These are phyloP conservation scores for Platygyra sinensis DNA, from an alignment of 64 coral and sea anemone species.

Conservation along the genomic window DNA sequence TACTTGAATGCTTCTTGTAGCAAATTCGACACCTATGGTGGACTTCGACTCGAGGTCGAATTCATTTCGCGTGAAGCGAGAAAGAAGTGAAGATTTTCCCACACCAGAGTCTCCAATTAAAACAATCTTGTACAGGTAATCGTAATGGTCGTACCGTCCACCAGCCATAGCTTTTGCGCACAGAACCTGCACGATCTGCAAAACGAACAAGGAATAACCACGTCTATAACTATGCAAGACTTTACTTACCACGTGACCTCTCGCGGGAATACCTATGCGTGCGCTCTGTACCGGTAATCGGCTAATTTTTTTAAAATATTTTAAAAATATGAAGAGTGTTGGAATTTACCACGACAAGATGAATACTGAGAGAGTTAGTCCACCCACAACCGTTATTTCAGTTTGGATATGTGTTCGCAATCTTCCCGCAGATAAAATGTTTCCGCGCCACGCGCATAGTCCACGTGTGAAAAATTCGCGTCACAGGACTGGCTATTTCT, in stretches of 20 bases:
- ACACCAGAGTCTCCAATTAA: conserved; percentile 98
- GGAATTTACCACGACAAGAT: no score
- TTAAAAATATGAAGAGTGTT: no score
- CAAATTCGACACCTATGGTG: conserved; percentile 99
- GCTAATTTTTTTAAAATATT: no score
- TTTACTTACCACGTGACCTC: conserved; percentile 6
- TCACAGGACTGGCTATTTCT: no score
- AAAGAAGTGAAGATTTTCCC: conserved; percentile 89
- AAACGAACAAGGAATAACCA: background rate
- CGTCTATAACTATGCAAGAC: conserved; percentile 6
- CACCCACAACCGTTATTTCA: no score
- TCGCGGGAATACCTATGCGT: background rate
- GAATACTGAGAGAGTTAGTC: no score
- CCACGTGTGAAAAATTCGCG: no score
- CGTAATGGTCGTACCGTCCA: conserved; percentile 93
- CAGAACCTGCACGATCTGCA: background rate
- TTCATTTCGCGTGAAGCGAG: conserved; percentile 97
- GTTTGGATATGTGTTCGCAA: no score
- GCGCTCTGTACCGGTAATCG: no score
- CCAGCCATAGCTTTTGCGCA: conserved; percentile 16
- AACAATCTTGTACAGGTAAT: conserved; percentile 97
- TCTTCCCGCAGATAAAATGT: no score
- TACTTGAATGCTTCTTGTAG: conserved; percentile 90
- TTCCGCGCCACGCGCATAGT: no score
- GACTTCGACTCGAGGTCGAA: conserved; percentile 99